Percentiles rank a stretch among this genome's conserved stretches.
Conservation (phyloP, 2,888 invertebrate species). For the Drosophila subsilvestris region DNA sequence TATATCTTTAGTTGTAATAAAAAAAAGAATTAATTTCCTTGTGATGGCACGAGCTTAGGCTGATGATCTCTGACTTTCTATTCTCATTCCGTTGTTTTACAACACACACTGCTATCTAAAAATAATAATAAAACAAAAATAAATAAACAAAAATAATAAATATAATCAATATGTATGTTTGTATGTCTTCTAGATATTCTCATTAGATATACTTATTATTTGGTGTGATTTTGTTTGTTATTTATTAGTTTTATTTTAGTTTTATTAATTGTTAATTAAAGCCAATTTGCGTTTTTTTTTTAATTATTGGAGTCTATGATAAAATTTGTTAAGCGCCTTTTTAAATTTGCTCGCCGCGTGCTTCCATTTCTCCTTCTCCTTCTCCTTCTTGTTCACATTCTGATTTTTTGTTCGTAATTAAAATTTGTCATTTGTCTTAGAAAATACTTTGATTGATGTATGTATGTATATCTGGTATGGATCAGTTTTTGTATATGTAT, state of each 20-base stretch:
- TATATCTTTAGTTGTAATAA: neutral
- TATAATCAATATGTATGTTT: neutral
- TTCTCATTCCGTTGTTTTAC: conserved; percentile 31
- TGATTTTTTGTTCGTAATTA: conserved; percentile 22
- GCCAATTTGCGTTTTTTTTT: conserved; percentile 64
- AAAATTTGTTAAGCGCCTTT: conserved; percentile 55
- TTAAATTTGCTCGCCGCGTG: conserved; percentile 2
- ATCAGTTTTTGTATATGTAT: conserved; percentile 18
- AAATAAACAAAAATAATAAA: neutral
- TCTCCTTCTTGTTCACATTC: neutral
- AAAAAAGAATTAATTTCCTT: neutral
- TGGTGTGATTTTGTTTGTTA: conserved; percentile 32
- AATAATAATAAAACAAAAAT: conserved; percentile 6
- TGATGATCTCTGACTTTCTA: conserved; percentile 12
- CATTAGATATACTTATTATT: conserved; percentile 41
- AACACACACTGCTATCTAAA: conserved; percentile 39
- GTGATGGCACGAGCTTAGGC: too few relatives aligned
- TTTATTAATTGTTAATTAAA: conserved; percentile 50
- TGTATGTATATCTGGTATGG: conserved; percentile 39
- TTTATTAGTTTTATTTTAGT: conserved; percentile 19
- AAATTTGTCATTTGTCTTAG: conserved; percentile 40
- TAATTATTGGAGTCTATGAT: conserved; percentile 45
- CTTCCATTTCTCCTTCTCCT: neutral
- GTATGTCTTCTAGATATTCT: conserved; percentile 29
- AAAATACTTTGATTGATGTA: conserved; percentile 34